A percentile compares a stretch with the other conserved stretches of the same genome.
Conservation (phyloP, 2,797 vertebrate species). For the Cacajao melanocephalus region DNA sequence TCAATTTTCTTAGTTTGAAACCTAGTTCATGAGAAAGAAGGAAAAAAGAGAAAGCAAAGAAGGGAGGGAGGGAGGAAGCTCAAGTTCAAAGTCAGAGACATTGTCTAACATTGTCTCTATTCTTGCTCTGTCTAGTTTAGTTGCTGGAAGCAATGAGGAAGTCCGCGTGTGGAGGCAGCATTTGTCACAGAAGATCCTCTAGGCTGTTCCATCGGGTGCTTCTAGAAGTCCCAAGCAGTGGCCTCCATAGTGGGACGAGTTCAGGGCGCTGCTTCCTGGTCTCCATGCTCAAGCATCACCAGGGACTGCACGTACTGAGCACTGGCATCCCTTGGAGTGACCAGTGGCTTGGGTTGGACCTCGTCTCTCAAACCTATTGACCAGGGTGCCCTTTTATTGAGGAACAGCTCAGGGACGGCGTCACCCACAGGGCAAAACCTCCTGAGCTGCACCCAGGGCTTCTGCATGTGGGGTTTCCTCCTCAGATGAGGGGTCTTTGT, state of each 20-base stretch:
- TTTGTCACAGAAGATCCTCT: accelerated
- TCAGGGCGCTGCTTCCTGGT: no score
- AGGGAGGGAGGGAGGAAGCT: no score
- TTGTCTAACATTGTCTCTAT: accelerated
- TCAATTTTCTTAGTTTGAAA: not conserved
- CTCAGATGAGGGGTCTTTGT: not conserved
- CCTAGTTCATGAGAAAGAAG: not conserved
- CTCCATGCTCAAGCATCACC: accelerated
- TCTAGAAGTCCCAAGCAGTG: accelerated
- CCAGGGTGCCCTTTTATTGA: no score
- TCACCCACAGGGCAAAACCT: not conserved
- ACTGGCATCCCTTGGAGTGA: not conserved
- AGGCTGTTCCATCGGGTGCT: accelerated
- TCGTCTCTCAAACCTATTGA: not conserved
- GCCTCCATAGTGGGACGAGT: accelerated
- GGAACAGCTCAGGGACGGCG: not conserved
- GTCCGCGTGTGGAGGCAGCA: accelerated
- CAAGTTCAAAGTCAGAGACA: not conserved
- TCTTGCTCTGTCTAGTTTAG: accelerated
- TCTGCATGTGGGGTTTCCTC: accelerated
- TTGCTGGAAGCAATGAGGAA: no score
- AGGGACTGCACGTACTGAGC: accelerated
- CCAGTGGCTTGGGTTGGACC: no score
- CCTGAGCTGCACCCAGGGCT: no score
- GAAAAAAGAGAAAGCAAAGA: accelerated